Conservation (phyloP, 2,113 vertebrate genomes). For the Pithys albifrons region DNA sequence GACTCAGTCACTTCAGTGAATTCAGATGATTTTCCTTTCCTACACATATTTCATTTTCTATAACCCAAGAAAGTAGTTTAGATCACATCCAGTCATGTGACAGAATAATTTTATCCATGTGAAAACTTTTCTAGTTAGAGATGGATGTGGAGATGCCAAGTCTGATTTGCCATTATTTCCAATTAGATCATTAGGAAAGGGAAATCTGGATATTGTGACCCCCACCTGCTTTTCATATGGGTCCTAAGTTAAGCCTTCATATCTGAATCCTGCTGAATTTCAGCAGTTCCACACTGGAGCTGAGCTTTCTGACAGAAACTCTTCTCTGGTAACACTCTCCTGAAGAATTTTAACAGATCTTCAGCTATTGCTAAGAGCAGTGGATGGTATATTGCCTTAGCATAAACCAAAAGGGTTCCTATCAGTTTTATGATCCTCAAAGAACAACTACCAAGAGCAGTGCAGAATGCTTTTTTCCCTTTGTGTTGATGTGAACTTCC, state of each 20-base stretch:
- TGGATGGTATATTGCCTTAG: neutral
- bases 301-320: neutral
- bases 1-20: constrained; percentile 29
- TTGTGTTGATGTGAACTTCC: neutral
- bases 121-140: neutral
- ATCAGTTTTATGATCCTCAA: neutral
- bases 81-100: neutral
- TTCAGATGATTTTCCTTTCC: constrained; percentile 48
- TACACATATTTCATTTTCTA: constrained; percentile 25
- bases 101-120: neutral
- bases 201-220: neutral
- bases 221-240: neutral
- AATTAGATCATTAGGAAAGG: neutral
- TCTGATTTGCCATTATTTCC: neutral
- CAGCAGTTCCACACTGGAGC: neutral
- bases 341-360: neutral
- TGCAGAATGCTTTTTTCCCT: neutral
- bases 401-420: neutral
- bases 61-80: constrained; percentile 5
- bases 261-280: neutral
- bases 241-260: neutral
- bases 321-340: neutral
- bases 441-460: neutral
- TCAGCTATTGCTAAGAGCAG: neutral
- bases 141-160: neutral